These are phyloP conservation scores for Etheostoma perlongum DNA, from an alignment of 2,797 vertebrate species.

Conservation along the genomic window DNA sequence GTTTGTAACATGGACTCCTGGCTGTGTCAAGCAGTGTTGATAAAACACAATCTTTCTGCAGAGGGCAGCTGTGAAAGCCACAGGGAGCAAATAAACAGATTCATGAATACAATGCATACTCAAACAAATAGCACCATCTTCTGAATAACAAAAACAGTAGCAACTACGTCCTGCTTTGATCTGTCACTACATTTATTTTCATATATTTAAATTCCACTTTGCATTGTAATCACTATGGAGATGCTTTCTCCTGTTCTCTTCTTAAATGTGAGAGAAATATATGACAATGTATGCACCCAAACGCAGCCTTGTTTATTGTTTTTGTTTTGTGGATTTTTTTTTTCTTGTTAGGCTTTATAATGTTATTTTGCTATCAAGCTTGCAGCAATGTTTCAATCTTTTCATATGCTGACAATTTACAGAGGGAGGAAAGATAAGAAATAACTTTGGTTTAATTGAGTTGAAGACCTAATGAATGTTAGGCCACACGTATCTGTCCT, in stretches of 20 bases:
- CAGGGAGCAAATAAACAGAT: conserved; percentile 80
- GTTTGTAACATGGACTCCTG: conserved; percentile 61
- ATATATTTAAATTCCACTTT: conserved; percentile 70
- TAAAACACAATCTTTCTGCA: conserved; percentile 76
- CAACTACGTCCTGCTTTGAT: conserved; percentile 72
- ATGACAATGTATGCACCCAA: conserved; percentile 38
- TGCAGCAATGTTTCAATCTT: conserved; percentile 53
- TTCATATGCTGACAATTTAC: conserved; percentile 77
- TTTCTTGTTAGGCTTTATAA: not conserved
- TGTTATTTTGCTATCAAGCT: conserved; percentile 50
- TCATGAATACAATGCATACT: conserved; percentile 83
- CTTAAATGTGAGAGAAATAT: conserved; percentile 53
- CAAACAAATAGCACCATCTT: conserved; percentile 86
- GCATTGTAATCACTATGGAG: conserved; percentile 59
- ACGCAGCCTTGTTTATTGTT: conserved; percentile 47
- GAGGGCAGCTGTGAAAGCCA: conserved; percentile 78
- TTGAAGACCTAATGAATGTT: conserved; percentile 81
- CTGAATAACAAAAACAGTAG: conserved; percentile 83
- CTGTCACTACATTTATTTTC: conserved; percentile 63
- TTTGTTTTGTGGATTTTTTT: not conserved
- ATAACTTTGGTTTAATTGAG: conserved; percentile 81
- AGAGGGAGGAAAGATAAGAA: conserved; percentile 65
- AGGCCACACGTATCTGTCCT: conserved; percentile 69
- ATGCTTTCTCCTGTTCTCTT: conserved; percentile 35
- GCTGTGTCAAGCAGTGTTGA: conserved; percentile 69